Conservation (phyloP, 2,113 vertebrate species). For the Apodemus sylvaticus region DNA sequence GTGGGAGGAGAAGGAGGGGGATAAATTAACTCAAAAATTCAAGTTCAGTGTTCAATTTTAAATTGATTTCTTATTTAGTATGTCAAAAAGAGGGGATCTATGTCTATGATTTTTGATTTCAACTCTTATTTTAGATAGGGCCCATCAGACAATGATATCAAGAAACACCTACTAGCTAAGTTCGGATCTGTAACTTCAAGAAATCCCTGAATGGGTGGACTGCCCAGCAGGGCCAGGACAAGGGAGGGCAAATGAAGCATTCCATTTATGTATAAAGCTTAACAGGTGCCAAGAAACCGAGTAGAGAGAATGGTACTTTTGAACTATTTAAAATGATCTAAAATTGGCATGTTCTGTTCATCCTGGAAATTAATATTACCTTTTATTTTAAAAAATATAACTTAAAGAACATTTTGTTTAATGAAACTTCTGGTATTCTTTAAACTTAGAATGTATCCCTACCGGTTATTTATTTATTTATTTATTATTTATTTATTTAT, state of each 20-base stretch:
- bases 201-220: background rate
- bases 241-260: background rate
- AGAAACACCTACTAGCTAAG: background rate
- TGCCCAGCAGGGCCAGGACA: background rate
- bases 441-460: background rate
- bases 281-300: background rate
- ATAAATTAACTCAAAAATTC: background rate
- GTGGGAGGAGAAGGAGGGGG: background rate
- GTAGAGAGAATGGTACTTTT: background rate
- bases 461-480: background rate
- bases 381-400: background rate
- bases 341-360: conserved; percentile 11
- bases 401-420: background rate
- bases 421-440: background rate
- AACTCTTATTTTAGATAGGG: background rate
- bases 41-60: conserved; percentile 23
- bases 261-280: background rate
- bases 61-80: conserved; percentile 14
- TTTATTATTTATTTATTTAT: too few species aligned
- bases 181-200: background rate
- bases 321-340: background rate
- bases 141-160: background rate
- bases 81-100: background rate
- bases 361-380: background rate
- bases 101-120: background rate